phyloP scores from a whole-genome alignment of 2,888 invertebrate species.

The Embidobia sp. region DNA sequence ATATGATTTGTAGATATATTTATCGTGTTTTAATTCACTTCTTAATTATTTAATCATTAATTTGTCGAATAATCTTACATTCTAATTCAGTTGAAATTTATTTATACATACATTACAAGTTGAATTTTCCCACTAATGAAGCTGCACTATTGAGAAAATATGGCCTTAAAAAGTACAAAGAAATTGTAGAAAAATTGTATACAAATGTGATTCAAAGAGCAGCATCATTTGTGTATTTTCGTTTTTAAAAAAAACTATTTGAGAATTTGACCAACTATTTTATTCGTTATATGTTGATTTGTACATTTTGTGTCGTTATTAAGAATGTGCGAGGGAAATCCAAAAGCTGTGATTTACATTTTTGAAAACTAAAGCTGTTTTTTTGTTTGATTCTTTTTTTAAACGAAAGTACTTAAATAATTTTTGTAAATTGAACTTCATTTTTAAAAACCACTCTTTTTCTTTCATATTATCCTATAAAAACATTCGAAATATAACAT shows the following conservation, averaged over 20 bases:
- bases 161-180: conserved; percentile 7
- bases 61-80: conserved; percentile 3
- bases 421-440: too few relatives aligned
- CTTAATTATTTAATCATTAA: neutral
- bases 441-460: too few relatives aligned
- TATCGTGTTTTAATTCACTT: conserved; percentile 28
- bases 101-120: conserved; percentile 30
- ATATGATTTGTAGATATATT: conserved; percentile 58
- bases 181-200: conserved; percentile 21
- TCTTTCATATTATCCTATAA: too few relatives aligned
- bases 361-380: neutral
- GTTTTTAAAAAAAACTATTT: conserved; percentile 2
- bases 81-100: conserved; percentile 13
- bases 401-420: neutral
- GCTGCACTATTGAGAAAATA: conserved; percentile 2
- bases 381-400: neutral
- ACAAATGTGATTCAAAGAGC: conserved; percentile 5
- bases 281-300: conserved; percentile 23
- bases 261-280: conserved; percentile 5
- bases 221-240: conserved; percentile 16
- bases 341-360: conserved; percentile 2
- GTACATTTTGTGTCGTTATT: conserved; percentile 29
- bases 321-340: conserved; percentile 11
- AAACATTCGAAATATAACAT: too few relatives aligned
- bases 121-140: conserved; percentile 13